Evolutionary conservation across 2,113 vertebrate genomes (phyloP).

Genomic region (Mesembrinibis cayennensis): DNA sequence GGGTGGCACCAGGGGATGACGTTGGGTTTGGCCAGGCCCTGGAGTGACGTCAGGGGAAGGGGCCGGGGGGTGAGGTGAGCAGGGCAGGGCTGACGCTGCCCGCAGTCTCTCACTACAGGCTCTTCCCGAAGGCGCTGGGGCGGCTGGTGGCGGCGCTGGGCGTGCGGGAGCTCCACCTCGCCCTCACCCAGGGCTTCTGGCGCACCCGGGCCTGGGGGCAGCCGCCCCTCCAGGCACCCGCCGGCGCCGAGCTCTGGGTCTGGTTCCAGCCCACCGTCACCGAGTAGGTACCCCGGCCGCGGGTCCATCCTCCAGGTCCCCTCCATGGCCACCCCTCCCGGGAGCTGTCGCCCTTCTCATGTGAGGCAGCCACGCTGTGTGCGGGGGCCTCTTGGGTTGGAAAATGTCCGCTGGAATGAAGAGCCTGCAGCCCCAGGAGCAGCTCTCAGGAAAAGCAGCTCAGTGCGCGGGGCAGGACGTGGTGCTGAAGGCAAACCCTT

Average conservation of each 20-base stretch:
- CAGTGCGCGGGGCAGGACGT: not conserved
- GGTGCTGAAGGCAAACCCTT: not conserved
- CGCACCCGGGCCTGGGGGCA: constrained; percentile 92
- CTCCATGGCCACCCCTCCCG: rapidly evolving
- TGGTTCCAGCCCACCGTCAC: constrained; percentile 93
- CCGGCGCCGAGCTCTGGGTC: constrained; percentile 84
- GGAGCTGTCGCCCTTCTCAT: rapidly evolving
- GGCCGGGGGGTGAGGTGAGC: rapidly evolving
- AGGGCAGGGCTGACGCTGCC: not conserved
- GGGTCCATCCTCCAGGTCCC: not conserved
- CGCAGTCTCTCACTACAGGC: constrained; percentile 91
- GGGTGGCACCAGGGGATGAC: rapidly evolving
- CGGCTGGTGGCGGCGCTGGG: constrained; percentile 93
- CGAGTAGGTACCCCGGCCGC: constrained; percentile 77
- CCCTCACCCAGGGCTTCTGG: constrained; percentile 91
- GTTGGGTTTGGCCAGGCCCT: rapidly evolving
- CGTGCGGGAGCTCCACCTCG: constrained; percentile 88
- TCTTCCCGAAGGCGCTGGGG: constrained; percentile 95
- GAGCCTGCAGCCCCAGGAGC: not conserved
- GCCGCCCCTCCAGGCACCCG: constrained; percentile 87
- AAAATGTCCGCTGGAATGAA: not conserved
- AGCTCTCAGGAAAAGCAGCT: not conserved
- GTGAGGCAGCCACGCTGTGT: rapidly evolving
- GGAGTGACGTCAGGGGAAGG: not conserved
- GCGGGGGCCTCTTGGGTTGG: rapidly evolving